Evolutionary conservation across 2,888 invertebrate species (phyloP), one percentile per base, ranked within the genome.

Genomic region (Chaetogeoica ovagalla): DNA sequence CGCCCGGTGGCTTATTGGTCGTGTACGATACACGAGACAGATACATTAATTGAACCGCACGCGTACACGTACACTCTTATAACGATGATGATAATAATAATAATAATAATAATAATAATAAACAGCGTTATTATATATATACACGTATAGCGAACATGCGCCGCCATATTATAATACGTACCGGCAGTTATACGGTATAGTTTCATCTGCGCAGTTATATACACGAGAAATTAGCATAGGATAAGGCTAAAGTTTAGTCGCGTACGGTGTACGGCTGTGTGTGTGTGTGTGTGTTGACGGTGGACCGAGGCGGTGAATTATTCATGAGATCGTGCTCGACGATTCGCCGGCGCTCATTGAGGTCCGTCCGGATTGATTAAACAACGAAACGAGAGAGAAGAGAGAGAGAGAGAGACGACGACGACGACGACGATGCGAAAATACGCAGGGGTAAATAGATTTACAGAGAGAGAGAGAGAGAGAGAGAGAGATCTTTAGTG

Each of bases 301-400:
- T 57, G 30, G 62, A 60, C 77, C 69, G 60, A 30, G 30, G 48
- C n/a, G 11, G 79, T 70, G 70, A 79, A 79, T 79, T 79, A 79
- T 79, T 79, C 79, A 79, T 79, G 79, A 79, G 79, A 71, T 79
- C 79, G 79, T 79, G 79, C 79, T 62, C 63, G 77, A 60, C 69
- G 77, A 77, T 77, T 70, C 77, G 70, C 79, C 70, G 70, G 70
- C 70, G 63, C 79, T 79, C 70, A 79, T 79, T 79, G 79, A 79
- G 79, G 43, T 52, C 70, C 79, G 63, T 71, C 77, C 57, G 79
- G 70, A 79, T 70, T 79, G 79, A 79, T 79, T 79, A 79, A 79
- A 79, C 79, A 39, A 71, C 79, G 69, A 71, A 2, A n/a, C 39
- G 37, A 13, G 17, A 4, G 66, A n/a, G 59, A 7, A 8, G 71